Percentiles rank a stretch among this genome's conserved stretches.
Evolutionary conservation across 2,113 vertebrate species (phyloP).

Genomic region (Xyliphius kryptos): DNA sequence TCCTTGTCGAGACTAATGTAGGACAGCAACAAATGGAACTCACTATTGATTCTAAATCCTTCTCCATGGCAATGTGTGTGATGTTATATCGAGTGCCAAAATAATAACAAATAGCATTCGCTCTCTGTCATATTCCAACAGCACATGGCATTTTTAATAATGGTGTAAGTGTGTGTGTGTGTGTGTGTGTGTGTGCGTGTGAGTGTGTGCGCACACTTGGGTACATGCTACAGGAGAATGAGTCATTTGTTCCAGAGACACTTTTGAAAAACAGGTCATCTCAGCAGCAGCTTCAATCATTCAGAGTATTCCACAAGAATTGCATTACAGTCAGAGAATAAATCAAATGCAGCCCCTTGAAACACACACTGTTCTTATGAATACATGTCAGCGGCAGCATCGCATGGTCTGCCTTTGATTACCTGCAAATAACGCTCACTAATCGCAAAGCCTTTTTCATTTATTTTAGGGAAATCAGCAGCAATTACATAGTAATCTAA

Average conservation of each 20-base stretch:
- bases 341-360: conserved; percentile 9
- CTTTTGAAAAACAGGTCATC: conserved; percentile 49
- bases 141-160: conserved; percentile 72
- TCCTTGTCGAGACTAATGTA: conserved; percentile 47
- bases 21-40: conserved; percentile 64
- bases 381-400: neutral
- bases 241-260: conserved; percentile 70
- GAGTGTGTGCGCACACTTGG: conserved; percentile 69
- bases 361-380: neutral
- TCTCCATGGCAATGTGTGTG: conserved; percentile 74
- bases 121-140: conserved; percentile 82
- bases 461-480: too few relatives aligned
- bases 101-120: conserved; percentile 74
- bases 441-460: too few relatives aligned
- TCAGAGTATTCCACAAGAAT: conserved; percentile 12
- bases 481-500: too few relatives aligned
- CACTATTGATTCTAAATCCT: conserved; percentile 78
- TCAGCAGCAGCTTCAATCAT: conserved; percentile 23
- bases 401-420: too few relatives aligned
- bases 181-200: neutral
- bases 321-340: conserved; percentile 23
- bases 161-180: conserved; percentile 42
- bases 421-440: too few relatives aligned
- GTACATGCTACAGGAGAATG: conserved; percentile 76
- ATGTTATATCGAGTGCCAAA: conserved; percentile 80